phyloP scores from a whole-genome alignment of 2,797 vertebrate genomes.

The Sternarchorhynchus goeldii region DNA sequence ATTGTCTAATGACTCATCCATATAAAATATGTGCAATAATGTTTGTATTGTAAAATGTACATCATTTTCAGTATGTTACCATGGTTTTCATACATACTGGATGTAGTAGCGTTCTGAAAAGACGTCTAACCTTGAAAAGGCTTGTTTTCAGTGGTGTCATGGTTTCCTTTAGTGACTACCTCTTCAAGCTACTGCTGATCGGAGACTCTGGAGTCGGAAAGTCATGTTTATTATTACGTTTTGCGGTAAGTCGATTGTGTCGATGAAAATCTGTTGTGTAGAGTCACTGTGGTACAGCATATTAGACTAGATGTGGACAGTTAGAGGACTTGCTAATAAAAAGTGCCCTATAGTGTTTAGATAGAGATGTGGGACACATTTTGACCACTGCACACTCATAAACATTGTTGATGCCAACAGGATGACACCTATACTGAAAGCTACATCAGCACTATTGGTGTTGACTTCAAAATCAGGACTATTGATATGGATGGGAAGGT shows the following conservation, averaged over 20 bases:
- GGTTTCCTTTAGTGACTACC: slow-evolving; percentile 71
- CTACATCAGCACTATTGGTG: slow-evolving; percentile 82
- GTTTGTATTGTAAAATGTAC: too few species aligned
- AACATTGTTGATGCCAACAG: slow-evolving; percentile 52
- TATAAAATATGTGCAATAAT: too few species aligned
- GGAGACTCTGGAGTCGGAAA: slow-evolving; percentile 83
- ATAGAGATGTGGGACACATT: too few species aligned
- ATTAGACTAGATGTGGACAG: too few species aligned
- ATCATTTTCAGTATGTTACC: too few species aligned
- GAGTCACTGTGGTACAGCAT: too few species aligned
- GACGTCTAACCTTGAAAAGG: not conserved
- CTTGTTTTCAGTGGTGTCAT: slow-evolving; percentile 33
- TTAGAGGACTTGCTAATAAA: too few species aligned
- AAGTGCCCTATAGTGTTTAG: too few species aligned
- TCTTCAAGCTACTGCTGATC: slow-evolving; percentile 82
- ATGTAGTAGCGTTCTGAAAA: not conserved
- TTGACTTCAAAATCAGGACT: slow-evolving; percentile 83
- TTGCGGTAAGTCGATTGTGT: slow-evolving; percentile 67
- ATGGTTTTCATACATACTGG: too few species aligned
- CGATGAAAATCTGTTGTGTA: not conserved
- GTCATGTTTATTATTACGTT: slow-evolving; percentile 80
- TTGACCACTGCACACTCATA: not conserved
- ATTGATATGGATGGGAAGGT: slow-evolving; percentile 80
- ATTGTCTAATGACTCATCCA: too few species aligned
- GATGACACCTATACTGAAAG: slow-evolving; percentile 83